Evolutionary conservation across 2,888 invertebrate genomes (phyloP).

Genomic region (Eupeodes luniger): DNA sequence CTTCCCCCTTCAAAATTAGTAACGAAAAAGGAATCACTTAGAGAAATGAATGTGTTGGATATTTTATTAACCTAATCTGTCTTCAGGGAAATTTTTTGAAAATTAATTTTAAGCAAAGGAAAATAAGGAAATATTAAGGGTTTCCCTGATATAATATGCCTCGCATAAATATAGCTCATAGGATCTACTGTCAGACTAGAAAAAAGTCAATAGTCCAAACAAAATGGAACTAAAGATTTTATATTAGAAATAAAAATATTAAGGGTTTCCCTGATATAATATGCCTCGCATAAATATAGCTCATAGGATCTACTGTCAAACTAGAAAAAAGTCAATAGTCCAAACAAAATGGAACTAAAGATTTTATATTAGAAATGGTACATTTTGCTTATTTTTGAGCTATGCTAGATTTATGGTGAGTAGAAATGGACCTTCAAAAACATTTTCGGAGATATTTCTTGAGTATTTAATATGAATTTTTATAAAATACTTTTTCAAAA

Average conservation of each 20-base stretch:
- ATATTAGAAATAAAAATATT: neutral
- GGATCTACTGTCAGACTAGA: neutral
- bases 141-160: neutral
- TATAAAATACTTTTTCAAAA: neutral
- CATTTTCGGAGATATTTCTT: neutral
- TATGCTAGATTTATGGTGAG: too few species aligned
- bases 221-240: neutral
- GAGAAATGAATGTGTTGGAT: constrained; percentile 76
- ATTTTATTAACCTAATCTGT: constrained; percentile 74
- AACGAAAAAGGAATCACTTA: constrained; percentile 73
- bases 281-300: neutral
- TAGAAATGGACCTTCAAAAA: too few species aligned
- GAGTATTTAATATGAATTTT: too few species aligned
- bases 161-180: neutral
- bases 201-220: neutral
- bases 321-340: neutral
- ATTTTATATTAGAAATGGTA: too few species aligned
- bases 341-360: neutral
- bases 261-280: neutral
- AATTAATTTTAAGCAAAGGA: constrained; percentile 47
- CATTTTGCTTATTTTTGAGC: too few species aligned
- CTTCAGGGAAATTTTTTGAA: constrained; percentile 63
- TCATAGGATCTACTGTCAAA: neutral
- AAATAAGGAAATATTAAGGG: constrained; percentile 47
- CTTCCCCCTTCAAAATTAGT: constrained; percentile 65